These are phyloP conservation scores for Melanchra persicariae DNA, from an alignment of 2,888 invertebrate genomes.

Conservation along the genomic window DNA sequence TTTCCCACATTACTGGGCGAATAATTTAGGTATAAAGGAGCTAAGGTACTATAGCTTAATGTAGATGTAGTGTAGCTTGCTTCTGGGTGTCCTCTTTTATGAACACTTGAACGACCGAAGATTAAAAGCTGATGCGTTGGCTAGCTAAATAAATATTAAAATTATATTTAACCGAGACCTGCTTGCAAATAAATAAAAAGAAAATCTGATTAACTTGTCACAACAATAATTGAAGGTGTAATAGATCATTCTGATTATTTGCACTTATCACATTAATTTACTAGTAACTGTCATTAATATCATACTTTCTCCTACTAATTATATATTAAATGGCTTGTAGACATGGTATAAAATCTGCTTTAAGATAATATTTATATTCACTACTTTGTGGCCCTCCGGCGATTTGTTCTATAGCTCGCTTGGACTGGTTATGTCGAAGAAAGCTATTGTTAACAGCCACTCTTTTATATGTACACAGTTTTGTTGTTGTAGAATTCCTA, in stretches of 20 bases:
- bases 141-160: neutral
- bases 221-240: neutral
- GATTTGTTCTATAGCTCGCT: slow-evolving; percentile 36
- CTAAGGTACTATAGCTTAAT: neutral
- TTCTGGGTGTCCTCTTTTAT: neutral
- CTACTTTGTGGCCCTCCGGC: slow-evolving; percentile 37
- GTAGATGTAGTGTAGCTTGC: neutral
- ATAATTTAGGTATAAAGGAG: slow-evolving; percentile 1
- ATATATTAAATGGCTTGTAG: slow-evolving; percentile 25
- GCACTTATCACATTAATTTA: slow-evolving; percentile 24
- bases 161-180: neutral
- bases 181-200: neutral
- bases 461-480: slow-evolving; percentile 22
- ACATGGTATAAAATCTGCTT: slow-evolving; percentile 19
- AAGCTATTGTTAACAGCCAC: slow-evolving; percentile 50
- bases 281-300: slow-evolving; percentile 3
- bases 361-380: slow-evolving; percentile 40
- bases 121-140: neutral
- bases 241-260: slow-evolving; percentile 37
- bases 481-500: slow-evolving; percentile 30
- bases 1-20: slow-evolving; percentile 3
- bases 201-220: slow-evolving; percentile 34
- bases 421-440: slow-evolving; percentile 39
- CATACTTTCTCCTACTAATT: slow-evolving; percentile 41
- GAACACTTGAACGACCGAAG: neutral